Conservation (phyloP, 2,113 vertebrate genomes). For the Eretmochelys imbricata region DNA sequence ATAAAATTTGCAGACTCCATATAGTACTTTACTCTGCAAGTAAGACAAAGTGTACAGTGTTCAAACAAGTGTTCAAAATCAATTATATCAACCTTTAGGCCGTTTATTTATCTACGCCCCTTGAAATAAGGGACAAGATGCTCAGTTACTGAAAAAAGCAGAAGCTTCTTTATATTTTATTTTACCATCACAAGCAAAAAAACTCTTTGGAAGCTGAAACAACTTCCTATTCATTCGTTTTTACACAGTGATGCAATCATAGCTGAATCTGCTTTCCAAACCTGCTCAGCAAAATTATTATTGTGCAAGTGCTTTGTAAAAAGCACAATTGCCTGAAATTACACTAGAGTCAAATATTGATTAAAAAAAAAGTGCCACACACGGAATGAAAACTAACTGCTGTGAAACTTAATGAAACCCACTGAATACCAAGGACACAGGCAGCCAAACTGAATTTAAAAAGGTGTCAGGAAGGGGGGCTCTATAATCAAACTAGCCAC, state of each 20-base stretch:
- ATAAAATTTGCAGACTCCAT: background rate
- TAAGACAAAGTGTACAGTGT: background rate
- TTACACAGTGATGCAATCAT: slow-evolving; percentile 24
- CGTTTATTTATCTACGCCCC: too few species aligned
- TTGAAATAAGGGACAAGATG: too few species aligned
- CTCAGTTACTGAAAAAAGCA: background rate
- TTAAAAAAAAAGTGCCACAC: slow-evolving; percentile 69
- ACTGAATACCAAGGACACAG: slow-evolving; percentile 75
- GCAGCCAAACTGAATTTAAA: slow-evolving; percentile 78
- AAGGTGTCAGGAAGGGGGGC: slow-evolving; percentile 71
- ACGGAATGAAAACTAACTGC: slow-evolving; percentile 75
- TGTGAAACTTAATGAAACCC: slow-evolving; percentile 80
- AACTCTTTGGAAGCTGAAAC: slow-evolving; percentile 1
- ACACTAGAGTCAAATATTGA: slow-evolving; percentile 70
- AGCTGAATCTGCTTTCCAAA: background rate
- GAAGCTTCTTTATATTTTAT: background rate
- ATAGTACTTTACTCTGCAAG: background rate
- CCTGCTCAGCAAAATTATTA: slow-evolving; percentile 43
- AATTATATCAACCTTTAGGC: background rate
- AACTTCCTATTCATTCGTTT: slow-evolving; percentile 7
- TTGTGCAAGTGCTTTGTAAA: slow-evolving; percentile 26
- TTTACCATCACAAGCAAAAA: background rate
- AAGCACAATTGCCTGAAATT: slow-evolving; percentile 69
- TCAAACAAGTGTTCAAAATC: background rate
- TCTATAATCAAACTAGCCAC: slow-evolving; percentile 74